Conservation (phyloP, 2,888 invertebrate genomes). For the Dinocampus coccinellae region DNA sequence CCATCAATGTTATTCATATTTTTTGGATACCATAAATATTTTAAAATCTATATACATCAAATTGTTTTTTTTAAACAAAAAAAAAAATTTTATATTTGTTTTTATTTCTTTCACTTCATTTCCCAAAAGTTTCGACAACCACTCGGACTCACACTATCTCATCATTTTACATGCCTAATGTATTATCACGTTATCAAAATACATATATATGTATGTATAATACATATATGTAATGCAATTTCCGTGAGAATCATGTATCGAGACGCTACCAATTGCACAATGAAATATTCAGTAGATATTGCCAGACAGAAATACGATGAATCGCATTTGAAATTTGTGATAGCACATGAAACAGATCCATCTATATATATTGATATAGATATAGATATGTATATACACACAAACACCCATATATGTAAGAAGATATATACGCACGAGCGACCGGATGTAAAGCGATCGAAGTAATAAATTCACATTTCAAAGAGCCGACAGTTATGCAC, state of each 20-base stretch:
- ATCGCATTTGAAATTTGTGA: slow-evolving; percentile 46
- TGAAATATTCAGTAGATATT: slow-evolving; percentile 45
- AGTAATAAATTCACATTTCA: slow-evolving; percentile 46
- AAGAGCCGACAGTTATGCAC: slow-evolving; percentile 22
- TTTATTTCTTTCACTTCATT: background rate
- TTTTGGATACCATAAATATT: no score
- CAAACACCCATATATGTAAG: background rate
- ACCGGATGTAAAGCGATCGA: slow-evolving; percentile 45
- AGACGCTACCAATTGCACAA: slow-evolving; percentile 38
- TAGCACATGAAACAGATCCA: slow-evolving; percentile 24
- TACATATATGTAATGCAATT: slow-evolving; percentile 14
- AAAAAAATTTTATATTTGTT: background rate
- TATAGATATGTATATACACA: background rate
- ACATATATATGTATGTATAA: background rate
- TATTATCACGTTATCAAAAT: background rate
- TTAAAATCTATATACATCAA: slow-evolving; percentile 18
- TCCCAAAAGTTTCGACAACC: background rate
- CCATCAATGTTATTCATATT: no score
- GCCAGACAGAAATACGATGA: background rate
- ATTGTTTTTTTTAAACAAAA: background rate
- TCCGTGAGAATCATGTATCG: slow-evolving; percentile 23
- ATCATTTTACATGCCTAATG: background rate
- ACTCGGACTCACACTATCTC: background rate
- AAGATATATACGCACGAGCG: slow-evolving; percentile 31
- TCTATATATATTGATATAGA: background rate